Conservation (phyloP, 1,140 invertebrate genomes). For the Zaprionus tsacasi region DNA sequence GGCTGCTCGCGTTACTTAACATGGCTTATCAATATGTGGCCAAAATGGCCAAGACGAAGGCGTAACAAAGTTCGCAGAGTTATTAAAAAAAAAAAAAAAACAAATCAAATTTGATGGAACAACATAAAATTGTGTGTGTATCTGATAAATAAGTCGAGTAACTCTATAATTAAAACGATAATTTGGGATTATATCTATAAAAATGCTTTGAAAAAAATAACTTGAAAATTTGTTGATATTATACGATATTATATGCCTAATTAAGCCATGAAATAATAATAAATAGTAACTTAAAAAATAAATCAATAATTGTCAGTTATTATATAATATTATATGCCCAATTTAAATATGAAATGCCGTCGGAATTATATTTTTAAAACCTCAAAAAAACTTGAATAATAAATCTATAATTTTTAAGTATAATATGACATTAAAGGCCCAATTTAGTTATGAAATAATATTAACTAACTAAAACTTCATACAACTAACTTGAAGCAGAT, state of each 20-base stretch:
- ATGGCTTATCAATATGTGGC: conserved; percentile 40
- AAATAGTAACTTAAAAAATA: too few species aligned
- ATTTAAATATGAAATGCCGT: neutral
- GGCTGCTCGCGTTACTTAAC: conserved; percentile 31
- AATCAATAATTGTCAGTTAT: neutral
- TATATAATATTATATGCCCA: neutral
- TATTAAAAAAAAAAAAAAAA: neutral
- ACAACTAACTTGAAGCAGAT: neutral
- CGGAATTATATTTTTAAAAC: too few species aligned
- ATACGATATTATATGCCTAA: too few species aligned
- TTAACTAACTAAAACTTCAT: neutral
- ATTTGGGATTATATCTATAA: too few species aligned
- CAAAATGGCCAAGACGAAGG: conserved; percentile 4
- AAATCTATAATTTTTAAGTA: too few species aligned
- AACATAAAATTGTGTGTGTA: neutral
- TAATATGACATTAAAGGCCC: too few species aligned
- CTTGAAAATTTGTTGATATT: too few species aligned
- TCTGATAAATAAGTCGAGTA: neutral
- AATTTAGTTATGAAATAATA: too few species aligned
- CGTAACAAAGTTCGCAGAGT: neutral
- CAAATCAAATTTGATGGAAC: neutral
- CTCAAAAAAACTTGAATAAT: too few species aligned
- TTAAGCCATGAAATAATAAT: too few species aligned
- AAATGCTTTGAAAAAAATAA: too few species aligned
- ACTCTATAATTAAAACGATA: neutral